These are phyloP conservation scores for Percopsis omiscomaycus DNA, from an alignment of 2,797 vertebrate species.

Conservation along the genomic window DNA sequence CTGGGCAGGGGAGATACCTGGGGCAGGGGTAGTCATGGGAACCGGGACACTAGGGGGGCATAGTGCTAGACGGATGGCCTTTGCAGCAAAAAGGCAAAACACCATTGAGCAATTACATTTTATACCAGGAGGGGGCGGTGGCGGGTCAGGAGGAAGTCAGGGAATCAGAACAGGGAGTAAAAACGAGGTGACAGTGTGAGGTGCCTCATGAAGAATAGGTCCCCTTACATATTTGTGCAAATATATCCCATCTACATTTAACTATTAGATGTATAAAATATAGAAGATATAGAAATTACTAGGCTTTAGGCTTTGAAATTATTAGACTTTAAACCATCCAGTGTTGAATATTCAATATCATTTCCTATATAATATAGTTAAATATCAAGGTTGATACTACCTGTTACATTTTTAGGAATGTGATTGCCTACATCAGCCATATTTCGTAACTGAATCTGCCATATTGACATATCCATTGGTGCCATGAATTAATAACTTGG, in stretches of 20 bases:
- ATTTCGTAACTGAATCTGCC: slow-evolving; percentile 77
- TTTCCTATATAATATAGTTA: slow-evolving; percentile 33
- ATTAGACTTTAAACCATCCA: slow-evolving; percentile 25
- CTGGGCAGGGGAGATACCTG: slow-evolving; percentile 74
- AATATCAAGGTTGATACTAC: slow-evolving; percentile 51
- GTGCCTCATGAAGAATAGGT: slow-evolving; percentile 57
- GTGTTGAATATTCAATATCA: background rate
- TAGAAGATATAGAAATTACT: slow-evolving; percentile 5
- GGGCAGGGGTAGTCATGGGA: slow-evolving; percentile 80
- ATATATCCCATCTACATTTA: slow-evolving; percentile 63
- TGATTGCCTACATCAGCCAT: slow-evolving; percentile 79
- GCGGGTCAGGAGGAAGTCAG: slow-evolving; percentile 80
- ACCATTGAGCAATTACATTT: slow-evolving; percentile 94
- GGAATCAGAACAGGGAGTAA: slow-evolving; percentile 91
- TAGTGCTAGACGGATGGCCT: slow-evolving; percentile 85
- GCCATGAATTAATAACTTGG: slow-evolving; percentile 66
- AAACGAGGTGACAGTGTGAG: slow-evolving; percentile 92
- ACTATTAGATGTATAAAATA: slow-evolving; percentile 23
- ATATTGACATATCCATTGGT: slow-evolving; percentile 78
- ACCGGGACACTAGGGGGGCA: slow-evolving; percentile 81
- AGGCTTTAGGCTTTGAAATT: slow-evolving; percentile 15
- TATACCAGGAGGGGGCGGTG: slow-evolving; percentile 85
- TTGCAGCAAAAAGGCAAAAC: slow-evolving; percentile 88
- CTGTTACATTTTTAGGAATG: slow-evolving; percentile 59
- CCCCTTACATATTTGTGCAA: slow-evolving; percentile 42